Evolutionary conservation across 2,888 invertebrate genomes (phyloP), one percentile per base, ranked within the genome.

Genomic region (Thysanoteuthis rhombus): DNA sequence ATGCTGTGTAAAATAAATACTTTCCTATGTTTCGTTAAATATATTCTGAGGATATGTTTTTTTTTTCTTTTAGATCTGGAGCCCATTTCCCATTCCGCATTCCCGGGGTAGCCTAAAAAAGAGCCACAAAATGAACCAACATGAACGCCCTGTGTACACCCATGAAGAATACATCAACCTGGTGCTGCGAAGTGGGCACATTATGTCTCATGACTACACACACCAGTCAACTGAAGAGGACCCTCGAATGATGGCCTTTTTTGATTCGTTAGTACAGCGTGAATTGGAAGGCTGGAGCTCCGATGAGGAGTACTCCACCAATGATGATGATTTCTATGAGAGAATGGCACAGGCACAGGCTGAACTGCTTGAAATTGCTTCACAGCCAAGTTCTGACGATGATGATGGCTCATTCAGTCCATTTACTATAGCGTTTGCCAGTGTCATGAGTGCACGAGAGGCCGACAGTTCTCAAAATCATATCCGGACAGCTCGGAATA

Each of bases 191-290:
- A 98, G 98, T 96, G 98, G 98, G 95, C 98, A 98, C 97, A 98
- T 98, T 91, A 96, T 97, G 96, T 95, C 98, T 0, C 98, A 99
- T 97, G 99, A 99, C 97, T 99, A 98, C 96, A 98, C 98, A 95
- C 98, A 98, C 95, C 98, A 98, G 96, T 99, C 98, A 22, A 98
- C 98, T 0, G 98, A 98, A 93, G 99, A 99, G 97, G 99, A 99
- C 97, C 98, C 98, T 0, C 98, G 98, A 93, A 99, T 99, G 99
- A 98, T 99, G 98, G 99, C 99, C 52, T 99, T 99, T 97, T 99
- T 99, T 96, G 99, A 99, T 97, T 98, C 98, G 28, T 97, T 99
- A 40, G 98, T 99, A 47, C 99, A 99, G 97, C 98, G 99, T 90
- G 99, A 99, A 97, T 98, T 99, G 94, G 99, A 99, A 97, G 98